These are phyloP conservation scores for Pica pica DNA, from an alignment of 2,113 vertebrate genomes.

Conservation along the genomic window DNA sequence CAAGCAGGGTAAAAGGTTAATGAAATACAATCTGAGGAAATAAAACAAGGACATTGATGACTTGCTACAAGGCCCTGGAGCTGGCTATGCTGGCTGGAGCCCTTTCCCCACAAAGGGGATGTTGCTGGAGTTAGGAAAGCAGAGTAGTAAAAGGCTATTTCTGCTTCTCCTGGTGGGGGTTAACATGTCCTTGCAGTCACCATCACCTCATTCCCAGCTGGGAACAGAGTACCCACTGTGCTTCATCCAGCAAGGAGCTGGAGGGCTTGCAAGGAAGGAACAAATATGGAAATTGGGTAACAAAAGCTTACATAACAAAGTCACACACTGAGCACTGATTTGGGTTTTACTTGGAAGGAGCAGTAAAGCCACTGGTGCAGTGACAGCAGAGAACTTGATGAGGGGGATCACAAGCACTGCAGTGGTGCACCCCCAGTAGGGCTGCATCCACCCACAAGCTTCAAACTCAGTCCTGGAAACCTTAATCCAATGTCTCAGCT, in stretches of 20 bases:
- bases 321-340: rapidly evolving
- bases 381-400: not conserved
- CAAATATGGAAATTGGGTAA: not conserved
- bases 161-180: rapidly evolving
- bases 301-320: not conserved
- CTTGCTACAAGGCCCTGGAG: not conserved
- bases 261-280: not conserved
- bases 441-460: not conserved
- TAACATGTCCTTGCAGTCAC: rapidly evolving
- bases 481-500: not conserved
- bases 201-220: not conserved
- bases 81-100: not conserved
- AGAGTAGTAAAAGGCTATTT: not conserved
- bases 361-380: not conserved
- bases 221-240: not conserved
- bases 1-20: not conserved
- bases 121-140: not conserved
- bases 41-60: not conserved
- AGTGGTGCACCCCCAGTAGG: too few relatives aligned
- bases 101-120: not conserved
- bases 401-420: rapidly evolving
- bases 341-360: not conserved
- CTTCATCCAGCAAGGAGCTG: not conserved
- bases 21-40: conserved; percentile 15
- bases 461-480: not conserved